Evolutionary conservation across 1,140 invertebrate species (phyloP), one percentile per base, ranked within the genome.

Genomic region (Hycleus cichorii): DNA sequence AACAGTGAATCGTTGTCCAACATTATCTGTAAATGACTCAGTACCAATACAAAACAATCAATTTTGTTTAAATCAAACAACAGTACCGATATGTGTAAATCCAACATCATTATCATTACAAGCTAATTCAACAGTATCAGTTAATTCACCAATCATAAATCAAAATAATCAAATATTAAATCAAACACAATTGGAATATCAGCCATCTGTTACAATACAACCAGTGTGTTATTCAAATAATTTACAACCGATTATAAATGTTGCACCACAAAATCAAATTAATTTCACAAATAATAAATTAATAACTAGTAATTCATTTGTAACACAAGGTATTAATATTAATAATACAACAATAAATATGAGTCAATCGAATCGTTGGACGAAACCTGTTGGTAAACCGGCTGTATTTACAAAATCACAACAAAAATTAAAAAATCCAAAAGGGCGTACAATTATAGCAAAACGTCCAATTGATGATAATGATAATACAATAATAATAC

Each of bases 171-270:
- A 63, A 55, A 49, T 60, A 44, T 50, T 48, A 11, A 56, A 49
- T 11, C 49, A 59, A 47, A 40, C 59, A 12, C 58, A 59, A 1
- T 10, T 69, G 6, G 63, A 69, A 53, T 65, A 67, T 45, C 64
- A 69, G 62, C 50, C 63, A 48, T 60, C 61, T n/a, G 64, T 69
- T 27, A 67, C 67, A 49, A 63, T 69, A 39, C 67, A 69, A 43
- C 60, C 65, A n/a, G 49, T 69, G 24, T 64, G 62, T 10, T 66
- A 62, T 39, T 50, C 60, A n/a, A 58, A 59, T 12, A 56, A 59
- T n/a, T 47, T 63, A 11, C 54, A 51, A 39, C 63, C 63, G 1
- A 56, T 69, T 40, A 51, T 68, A 25, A 69, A 69, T 46, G 59
- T 69, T 18, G 24, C 59, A 39, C 49, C 58, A 43, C 64, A 60